Conservation (phyloP, 2,888 invertebrate species). For the Callyntrura sp. region DNA sequence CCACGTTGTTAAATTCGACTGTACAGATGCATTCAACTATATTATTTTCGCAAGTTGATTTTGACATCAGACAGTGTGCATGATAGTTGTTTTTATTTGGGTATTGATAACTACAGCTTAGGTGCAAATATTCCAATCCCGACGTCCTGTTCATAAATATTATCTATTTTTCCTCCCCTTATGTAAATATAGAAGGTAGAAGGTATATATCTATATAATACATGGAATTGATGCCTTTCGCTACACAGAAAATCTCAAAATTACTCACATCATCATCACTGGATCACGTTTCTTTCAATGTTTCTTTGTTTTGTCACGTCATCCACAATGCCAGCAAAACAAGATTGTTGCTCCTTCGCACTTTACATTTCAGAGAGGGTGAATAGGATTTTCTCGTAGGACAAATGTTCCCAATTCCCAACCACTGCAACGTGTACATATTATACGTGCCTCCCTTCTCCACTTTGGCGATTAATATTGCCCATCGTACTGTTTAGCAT, state of each 20-base stretch:
- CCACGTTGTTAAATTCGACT: too few relatives aligned
- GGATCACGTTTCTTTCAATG: conserved; percentile 40
- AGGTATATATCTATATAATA: background rate
- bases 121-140: too few relatives aligned
- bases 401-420: too few relatives aligned
- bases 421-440: too few relatives aligned
- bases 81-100: background rate
- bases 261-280: background rate
- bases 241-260: background rate
- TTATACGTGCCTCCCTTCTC: too few relatives aligned
- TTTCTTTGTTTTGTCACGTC: conserved; percentile 27
- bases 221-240: background rate
- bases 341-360: background rate
- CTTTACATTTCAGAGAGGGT: too few relatives aligned
- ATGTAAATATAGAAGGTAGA: background rate
- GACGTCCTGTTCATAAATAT: background rate
- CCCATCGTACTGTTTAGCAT: too few relatives aligned
- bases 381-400: too few relatives aligned
- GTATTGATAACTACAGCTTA: background rate
- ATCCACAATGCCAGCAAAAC: background rate
- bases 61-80: too few relatives aligned
- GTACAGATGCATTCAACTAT: too few relatives aligned
- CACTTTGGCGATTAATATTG: too few relatives aligned
- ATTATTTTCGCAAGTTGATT: too few relatives aligned
- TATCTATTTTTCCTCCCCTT: background rate